Conservation (phyloP, 1,140 invertebrate genomes). For the Calephelis virginiensis region DNA sequence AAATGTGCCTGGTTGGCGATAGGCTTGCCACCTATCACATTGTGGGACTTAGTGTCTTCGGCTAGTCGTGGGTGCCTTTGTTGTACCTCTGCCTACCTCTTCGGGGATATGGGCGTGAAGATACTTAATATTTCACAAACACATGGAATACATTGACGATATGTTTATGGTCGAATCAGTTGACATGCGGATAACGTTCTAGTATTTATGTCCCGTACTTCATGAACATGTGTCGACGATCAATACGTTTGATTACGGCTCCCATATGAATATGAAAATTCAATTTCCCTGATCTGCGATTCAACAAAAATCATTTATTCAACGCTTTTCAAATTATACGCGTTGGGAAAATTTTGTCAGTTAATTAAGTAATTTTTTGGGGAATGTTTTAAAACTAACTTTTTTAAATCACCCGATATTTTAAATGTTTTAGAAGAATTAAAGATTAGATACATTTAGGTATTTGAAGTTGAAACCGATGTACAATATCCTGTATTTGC, state of each 20-base stretch:
- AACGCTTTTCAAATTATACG: not conserved
- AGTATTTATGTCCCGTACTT: not conserved
- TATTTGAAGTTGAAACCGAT: no score
- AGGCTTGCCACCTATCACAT: no score
- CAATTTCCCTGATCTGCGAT: conserved; percentile 26
- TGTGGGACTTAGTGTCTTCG: no score
- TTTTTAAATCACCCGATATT: not conserved
- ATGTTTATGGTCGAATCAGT: not conserved
- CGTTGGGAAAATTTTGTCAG: not conserved
- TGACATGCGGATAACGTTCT: not conserved
- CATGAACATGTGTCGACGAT: not conserved
- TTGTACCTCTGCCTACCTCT: no score
- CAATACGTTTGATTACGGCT: conserved; percentile 22
- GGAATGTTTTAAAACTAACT: conserved; percentile 1
- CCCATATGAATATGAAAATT: conserved; percentile 33
- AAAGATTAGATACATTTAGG: no score
- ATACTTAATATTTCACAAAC: no score
- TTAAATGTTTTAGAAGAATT: no score
- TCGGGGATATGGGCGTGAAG: no score
- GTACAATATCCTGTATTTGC: no score
- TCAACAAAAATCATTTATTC: conserved; percentile 16
- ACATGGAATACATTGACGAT: no score
- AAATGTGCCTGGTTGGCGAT: no score
- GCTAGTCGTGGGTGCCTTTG: no score
- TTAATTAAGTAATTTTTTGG: conserved; percentile 4